Evolutionary conservation across 2,888 invertebrate species (phyloP).

Genomic region (Lepidocyrtoides sp.): DNA sequence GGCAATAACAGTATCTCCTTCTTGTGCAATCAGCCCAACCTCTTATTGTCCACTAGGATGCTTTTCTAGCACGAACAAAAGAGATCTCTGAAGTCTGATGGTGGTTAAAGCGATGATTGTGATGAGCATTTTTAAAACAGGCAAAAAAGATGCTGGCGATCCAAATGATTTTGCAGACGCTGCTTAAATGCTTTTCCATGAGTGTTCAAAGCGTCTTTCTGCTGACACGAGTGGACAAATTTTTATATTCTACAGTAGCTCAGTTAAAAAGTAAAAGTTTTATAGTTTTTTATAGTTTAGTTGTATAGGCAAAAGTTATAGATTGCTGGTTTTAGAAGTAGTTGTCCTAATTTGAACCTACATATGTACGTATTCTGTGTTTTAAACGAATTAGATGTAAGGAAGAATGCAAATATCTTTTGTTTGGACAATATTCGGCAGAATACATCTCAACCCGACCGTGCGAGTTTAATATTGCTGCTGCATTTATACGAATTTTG

Average conservation of each 20-base stretch:
- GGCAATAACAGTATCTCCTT: conserved; percentile 82
- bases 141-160: not conserved
- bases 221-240: not conserved
- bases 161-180: not conserved
- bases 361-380: too few species aligned
- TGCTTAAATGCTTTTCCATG: conserved; percentile 7
- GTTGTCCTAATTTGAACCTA: too few species aligned
- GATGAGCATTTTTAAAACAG: not conserved
- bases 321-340: too few species aligned
- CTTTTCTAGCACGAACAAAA: not conserved
- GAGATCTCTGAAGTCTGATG: not conserved
- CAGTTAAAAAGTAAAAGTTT: too few species aligned
- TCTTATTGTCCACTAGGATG: not conserved
- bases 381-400: too few species aligned
- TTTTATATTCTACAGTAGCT: not conserved
- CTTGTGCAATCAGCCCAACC: conserved; percentile 8
- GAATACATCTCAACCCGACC: too few species aligned
- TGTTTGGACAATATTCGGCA: too few species aligned
- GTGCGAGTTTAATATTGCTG: too few species aligned
- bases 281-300: too few species aligned
- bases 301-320: too few species aligned
- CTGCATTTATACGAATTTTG: too few species aligned
- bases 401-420: too few species aligned
- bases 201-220: not conserved
- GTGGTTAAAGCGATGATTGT: not conserved